Percentiles rank a stretch among this genome's conserved stretches.
Conservation (phyloP, 2,797 vertebrate species). For the Aldrovandia affinis region DNA sequence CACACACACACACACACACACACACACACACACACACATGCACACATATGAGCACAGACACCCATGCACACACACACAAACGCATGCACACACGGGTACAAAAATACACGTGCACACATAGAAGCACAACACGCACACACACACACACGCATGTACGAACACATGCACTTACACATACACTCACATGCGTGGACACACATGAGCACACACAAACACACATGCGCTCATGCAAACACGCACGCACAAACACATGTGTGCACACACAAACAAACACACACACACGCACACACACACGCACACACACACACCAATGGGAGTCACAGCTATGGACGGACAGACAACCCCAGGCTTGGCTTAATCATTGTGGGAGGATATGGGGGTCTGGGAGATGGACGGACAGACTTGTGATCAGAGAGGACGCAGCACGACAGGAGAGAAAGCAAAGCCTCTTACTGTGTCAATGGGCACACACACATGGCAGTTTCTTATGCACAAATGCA, state of each 20-base stretch:
- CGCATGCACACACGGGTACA: neutral
- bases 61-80: neutral
- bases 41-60: constrained; percentile 31
- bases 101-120: neutral
- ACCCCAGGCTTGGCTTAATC: neutral
- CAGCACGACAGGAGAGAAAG: neutral
- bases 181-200: too few species aligned
- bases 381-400: neutral
- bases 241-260: neutral
- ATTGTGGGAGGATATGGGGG: neutral
- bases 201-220: constrained; percentile 35
- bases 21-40: neutral
- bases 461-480: neutral
- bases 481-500: neutral
- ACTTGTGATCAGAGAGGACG: constrained; percentile 2
- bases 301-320: constrained; percentile 7
- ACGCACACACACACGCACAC: neutral
- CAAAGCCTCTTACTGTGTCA: constrained; percentile 10
- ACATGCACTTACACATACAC: too few species aligned
- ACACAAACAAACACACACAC: constrained; percentile 17
- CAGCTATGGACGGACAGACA: neutral
- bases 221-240: constrained; percentile 29
- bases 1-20: constrained; percentile 31
- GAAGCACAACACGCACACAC: too few species aligned
- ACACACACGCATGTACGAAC: neutral